A percentile compares a stretch with the other conserved stretches of the same genome.
These are phyloP conservation scores for Aramus guarauna DNA, from an alignment of 2,113 vertebrate genomes.

Conservation along the genomic window DNA sequence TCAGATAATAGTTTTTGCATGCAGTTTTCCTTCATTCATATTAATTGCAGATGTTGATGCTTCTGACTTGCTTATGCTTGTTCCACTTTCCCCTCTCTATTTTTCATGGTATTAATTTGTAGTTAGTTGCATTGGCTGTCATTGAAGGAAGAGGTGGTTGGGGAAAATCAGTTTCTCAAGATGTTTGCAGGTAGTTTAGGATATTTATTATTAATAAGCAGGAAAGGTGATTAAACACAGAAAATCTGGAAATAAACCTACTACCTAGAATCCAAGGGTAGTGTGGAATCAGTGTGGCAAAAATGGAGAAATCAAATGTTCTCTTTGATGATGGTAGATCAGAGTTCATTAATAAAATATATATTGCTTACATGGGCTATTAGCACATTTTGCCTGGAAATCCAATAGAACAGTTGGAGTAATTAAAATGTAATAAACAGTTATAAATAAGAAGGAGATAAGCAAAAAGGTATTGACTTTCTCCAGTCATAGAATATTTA, in stretches of 20 bases:
- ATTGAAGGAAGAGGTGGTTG: not conserved
- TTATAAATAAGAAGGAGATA: not conserved
- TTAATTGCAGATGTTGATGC: not conserved
- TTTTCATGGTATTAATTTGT: not conserved
- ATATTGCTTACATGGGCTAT: not conserved
- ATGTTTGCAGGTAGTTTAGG: not conserved
- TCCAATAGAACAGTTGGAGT: not conserved
- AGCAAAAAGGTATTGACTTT: not conserved
- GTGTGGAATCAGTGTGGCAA: not conserved
- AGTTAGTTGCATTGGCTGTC: not conserved
- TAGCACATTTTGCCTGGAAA: not conserved
- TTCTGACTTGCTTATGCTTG: not conserved
- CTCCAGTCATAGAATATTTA: not conserved
- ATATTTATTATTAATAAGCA: not conserved
- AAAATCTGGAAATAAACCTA: not conserved
- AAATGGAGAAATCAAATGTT: not conserved
- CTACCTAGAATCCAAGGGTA: not conserved
- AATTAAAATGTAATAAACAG: slow-evolving; percentile 3
- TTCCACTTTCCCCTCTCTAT: not conserved
- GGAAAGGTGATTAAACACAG: not conserved
- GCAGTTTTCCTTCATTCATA: not conserved
- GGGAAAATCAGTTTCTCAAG: not conserved
- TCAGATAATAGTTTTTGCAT: not conserved
- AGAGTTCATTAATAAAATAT: not conserved
- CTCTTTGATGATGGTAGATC: not conserved